Conservation (phyloP, 2,888 invertebrate species). For the Eubasilissa splendida region DNA sequence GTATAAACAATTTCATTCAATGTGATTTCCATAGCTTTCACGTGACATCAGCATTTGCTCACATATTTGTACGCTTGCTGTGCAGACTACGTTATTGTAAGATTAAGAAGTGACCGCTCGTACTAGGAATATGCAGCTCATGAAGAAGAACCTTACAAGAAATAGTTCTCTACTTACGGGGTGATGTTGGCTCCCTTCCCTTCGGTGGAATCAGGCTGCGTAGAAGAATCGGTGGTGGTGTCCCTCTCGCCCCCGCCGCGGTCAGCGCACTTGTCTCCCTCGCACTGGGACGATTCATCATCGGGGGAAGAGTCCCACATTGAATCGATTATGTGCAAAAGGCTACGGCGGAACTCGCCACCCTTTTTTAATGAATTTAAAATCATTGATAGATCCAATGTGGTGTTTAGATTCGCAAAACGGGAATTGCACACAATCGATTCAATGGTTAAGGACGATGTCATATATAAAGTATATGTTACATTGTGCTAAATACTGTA, state of each 20-base stretch:
- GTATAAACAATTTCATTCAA: too few species aligned
- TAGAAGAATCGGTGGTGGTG: slow-evolving; percentile 60
- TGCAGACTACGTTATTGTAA: too few species aligned
- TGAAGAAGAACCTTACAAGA: too few species aligned
- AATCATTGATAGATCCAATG: slow-evolving; percentile 44
- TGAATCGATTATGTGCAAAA: slow-evolving; percentile 77
- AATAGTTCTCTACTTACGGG: slow-evolving; percentile 70
- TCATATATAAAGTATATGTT: slow-evolving; percentile 68
- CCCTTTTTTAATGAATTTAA: slow-evolving; percentile 62
- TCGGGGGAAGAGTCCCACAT: slow-evolving; percentile 72
- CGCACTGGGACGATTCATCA: slow-evolving; percentile 74
- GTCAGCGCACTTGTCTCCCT: slow-evolving; percentile 59
- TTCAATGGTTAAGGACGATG: slow-evolving; percentile 75
- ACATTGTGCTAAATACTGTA: slow-evolving; percentile 45
- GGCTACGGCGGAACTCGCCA: slow-evolving; percentile 72
- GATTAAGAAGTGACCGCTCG: too few species aligned
- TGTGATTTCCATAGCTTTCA: too few species aligned
- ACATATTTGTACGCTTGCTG: too few species aligned
- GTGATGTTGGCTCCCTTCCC: slow-evolving; percentile 74
- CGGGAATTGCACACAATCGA: slow-evolving; percentile 72
- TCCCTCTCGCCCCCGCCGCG: slow-evolving; percentile 39
- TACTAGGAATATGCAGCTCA: too few species aligned
- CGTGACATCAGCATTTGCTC: too few species aligned
- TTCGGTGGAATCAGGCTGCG: slow-evolving; percentile 64
- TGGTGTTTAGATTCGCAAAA: slow-evolving; percentile 39